A percentile compares a stretch with the other conserved stretches of the same genome.
Conservation (phyloP, 2,888 invertebrate species). For the Venusia cambrica region DNA sequence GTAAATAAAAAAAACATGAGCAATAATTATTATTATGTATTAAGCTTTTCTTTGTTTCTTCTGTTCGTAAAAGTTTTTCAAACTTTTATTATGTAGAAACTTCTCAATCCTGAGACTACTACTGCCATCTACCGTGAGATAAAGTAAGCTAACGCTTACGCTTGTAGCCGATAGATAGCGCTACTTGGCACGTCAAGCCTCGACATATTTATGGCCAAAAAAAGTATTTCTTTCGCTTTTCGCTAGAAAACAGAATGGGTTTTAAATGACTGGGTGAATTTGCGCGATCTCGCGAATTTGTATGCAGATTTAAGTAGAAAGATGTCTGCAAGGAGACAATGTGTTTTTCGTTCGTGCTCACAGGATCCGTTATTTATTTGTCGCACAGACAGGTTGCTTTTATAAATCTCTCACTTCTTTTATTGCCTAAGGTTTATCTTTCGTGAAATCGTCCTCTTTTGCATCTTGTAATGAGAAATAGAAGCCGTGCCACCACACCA, state of each 20-base stretch:
- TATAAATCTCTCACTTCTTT: conserved; percentile 42
- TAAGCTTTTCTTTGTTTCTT: no score
- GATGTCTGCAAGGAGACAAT: conserved; percentile 61
- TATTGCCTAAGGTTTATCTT: conserved; percentile 35
- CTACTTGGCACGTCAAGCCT: conserved; percentile 51
- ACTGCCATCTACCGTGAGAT: conserved; percentile 53
- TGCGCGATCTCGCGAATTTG: conserved; percentile 74
- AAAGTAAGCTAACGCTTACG: conserved; percentile 40
- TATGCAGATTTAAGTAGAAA: conserved; percentile 73
- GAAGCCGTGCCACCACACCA: no score
- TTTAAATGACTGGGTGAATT: conserved; percentile 77
- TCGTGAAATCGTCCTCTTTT: conserved; percentile 34
- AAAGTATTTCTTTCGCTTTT: conserved; percentile 64
- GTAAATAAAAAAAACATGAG: no score
- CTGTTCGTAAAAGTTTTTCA: no score
- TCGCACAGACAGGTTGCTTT: conserved; percentile 43
- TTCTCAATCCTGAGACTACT: conserved; percentile 40
- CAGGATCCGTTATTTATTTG: conserved; percentile 61
- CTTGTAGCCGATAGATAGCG: conserved; percentile 48
- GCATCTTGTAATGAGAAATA: conserved; percentile 31
- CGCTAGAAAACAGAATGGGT: conserved; percentile 65
- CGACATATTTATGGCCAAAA: conserved; percentile 71
- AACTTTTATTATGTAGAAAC: conserved; percentile 11
- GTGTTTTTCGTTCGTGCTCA: conserved; percentile 65
- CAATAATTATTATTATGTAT: no score